Base-by-base conservation (phyloP, 2,113 vertebrate species). In the Rallus limicola region DNA sequence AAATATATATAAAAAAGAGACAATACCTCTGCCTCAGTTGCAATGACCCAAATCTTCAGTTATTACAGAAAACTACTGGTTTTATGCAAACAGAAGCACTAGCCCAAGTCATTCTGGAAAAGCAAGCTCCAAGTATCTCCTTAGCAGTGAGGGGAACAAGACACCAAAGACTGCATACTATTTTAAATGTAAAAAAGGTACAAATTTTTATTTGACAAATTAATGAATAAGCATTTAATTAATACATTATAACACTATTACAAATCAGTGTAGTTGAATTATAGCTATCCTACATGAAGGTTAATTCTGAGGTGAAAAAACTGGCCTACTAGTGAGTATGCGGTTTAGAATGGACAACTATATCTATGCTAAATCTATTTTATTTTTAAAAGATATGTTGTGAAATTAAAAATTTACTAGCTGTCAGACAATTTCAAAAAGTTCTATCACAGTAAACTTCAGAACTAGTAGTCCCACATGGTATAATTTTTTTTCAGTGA, bases 401-500 rank as follows among this genome's bases (percentile, higher is more conserved):
- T 70, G 28, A 62, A 90, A 64, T 33, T 31, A 65, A 82, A 85
- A 79, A 25, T 50, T 19, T 77, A 71, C 13, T 79, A 60, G 25
- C 60, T 58, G 31, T 83, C 26, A 88, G 60, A 63, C 28, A 80
- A 69, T 21, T 93, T 91, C 34, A 84, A 42, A 86, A 84, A 48
- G 24, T 63, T 78, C 21, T n/a, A 80, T 80, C 9, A 46, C 7
- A 67, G 63, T 28, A 89, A 83, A 64, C 11, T 82, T 71, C n/a
- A 71, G 29, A 93, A 58, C 63, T 98, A 98, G n/a, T 98, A 93
- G 95, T 99, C 98, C 99, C 98, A 99, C 60, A 91, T 90, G 52
- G 99, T 89, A 94, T 98, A 98, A 56, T 98, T 96, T 89, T 97
- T 98, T 92, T 98, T 98, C 70, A 99, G 97, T 75, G 97, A 95